Evolutionary conservation across 2,797 vertebrate genomes (phyloP).

Genomic region (Helostoma temminkii): DNA sequence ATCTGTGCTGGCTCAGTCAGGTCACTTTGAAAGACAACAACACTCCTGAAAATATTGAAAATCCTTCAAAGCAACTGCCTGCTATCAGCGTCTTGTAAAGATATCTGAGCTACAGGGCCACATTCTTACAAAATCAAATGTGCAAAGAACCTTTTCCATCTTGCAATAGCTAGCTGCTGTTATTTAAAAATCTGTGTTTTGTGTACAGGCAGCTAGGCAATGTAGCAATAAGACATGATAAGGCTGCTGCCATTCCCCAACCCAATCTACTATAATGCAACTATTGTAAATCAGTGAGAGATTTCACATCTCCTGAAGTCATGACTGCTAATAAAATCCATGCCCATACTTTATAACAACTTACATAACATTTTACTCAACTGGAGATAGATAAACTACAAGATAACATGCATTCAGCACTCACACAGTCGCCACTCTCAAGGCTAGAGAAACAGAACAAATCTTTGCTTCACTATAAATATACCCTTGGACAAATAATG

Average conservation of each 20-base stretch:
- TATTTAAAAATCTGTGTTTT: constrained; percentile 13
- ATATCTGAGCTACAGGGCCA: constrained; percentile 3
- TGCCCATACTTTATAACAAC: constrained; percentile 57
- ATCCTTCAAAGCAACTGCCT: constrained; percentile 22
- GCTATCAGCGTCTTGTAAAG: constrained; percentile 1
- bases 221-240: constrained; percentile 23
- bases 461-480: neutral
- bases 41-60: constrained; percentile 48
- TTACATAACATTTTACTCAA: constrained; percentile 65
- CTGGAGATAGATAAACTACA: constrained; percentile 45
- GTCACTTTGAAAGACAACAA: constrained; percentile 57
- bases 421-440: neutral
- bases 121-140: constrained; percentile 1
- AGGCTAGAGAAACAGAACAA: constrained; percentile 13
- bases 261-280: constrained; percentile 1
- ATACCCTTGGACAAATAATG: constrained; percentile 15
- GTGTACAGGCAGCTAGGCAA: neutral
- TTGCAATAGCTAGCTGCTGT: neutral
- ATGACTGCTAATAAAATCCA: constrained; percentile 53
- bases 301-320: constrained; percentile 16
- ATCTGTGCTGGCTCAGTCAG: constrained; percentile 74
- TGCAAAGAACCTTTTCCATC: neutral
- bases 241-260: constrained; percentile 20
- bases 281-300: constrained; percentile 29
- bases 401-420: constrained; percentile 37